Conservation (phyloP, 2,113 vertebrate species). For the Poecilia latipinna region DNA sequence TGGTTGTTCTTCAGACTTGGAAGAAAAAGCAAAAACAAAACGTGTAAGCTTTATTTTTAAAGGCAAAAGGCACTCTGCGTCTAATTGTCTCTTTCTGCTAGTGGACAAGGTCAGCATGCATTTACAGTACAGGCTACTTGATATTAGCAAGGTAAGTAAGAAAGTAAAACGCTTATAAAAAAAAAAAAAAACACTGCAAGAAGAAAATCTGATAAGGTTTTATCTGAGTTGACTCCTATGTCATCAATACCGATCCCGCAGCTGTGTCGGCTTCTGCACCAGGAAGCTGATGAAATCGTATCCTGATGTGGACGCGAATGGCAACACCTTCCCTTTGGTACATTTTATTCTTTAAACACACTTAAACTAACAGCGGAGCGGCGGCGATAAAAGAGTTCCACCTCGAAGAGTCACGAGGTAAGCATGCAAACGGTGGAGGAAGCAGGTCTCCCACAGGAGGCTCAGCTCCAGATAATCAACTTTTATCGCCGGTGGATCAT, state of each 20-base stretch:
- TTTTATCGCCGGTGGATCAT: conserved; percentile 43
- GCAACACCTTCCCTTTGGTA: conserved; percentile 13
- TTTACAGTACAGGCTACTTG: background rate
- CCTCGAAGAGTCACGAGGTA: conserved; percentile 29
- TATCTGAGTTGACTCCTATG: background rate
- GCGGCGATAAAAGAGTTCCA: conserved; percentile 11
- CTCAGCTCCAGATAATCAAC: background rate
- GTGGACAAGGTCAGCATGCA: conserved; percentile 28
- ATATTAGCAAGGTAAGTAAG: conserved; percentile 5
- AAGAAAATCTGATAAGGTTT: background rate
- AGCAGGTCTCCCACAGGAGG: background rate
- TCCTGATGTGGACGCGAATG: background rate
- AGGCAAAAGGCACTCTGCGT: conserved; percentile 18
- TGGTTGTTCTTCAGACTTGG: conserved; percentile 22
- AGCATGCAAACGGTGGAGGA: conserved; percentile 8
- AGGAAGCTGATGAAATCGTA: background rate
- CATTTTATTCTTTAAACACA: conserved; percentile 27
- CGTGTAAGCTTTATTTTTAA: conserved; percentile 48
- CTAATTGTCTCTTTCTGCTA: conserved; percentile 34
- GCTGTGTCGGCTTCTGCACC: background rate
- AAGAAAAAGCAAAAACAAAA: conserved; percentile 29
- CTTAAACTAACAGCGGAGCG: conserved; percentile 23
- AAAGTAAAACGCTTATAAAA: background rate
- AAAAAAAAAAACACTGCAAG: background rate
- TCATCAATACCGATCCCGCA: background rate